A percentile compares a stretch with the other conserved stretches of the same genome.
These are phyloP conservation scores for Atherinomorus stipes DNA, from an alignment of 2,113 vertebrate species.

Conservation along the genomic window DNA sequence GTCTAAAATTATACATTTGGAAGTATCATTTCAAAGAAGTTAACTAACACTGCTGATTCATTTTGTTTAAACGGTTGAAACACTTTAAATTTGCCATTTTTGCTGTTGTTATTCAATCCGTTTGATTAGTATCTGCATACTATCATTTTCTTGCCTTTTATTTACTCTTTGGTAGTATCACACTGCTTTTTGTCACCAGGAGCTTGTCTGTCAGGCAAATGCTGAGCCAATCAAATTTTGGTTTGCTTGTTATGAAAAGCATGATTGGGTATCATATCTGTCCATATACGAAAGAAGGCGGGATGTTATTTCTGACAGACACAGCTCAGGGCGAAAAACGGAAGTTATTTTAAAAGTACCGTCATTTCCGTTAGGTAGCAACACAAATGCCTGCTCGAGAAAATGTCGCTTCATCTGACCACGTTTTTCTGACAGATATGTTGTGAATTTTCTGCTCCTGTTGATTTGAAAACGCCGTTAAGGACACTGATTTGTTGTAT, in stretches of 20 bases:
- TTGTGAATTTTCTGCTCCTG: neutral
- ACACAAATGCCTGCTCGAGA: conserved; percentile 35
- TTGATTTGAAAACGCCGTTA: neutral
- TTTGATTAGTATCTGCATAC: too few species aligned
- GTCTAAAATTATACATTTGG: too few species aligned
- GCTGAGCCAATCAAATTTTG: neutral
- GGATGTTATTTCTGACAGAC: neutral
- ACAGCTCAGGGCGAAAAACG: neutral
- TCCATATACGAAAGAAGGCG: neutral
- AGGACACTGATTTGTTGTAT: neutral
- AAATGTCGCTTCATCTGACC: conserved; percentile 10
- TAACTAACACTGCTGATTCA: too few species aligned
- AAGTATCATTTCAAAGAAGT: too few species aligned
- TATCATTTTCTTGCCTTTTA: neutral
- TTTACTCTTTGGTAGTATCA: neutral
- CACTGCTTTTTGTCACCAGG: rapidly evolving
- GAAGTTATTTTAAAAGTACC: neutral
- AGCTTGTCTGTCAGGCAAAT: neutral
- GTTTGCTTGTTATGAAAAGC: rapidly evolving
- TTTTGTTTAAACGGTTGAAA: too few species aligned
- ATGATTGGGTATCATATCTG: neutral
- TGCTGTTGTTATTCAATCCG: too few species aligned
- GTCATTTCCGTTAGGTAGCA: conserved; percentile 67
- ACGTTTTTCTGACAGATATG: conserved; percentile 62
- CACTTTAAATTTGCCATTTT: too few species aligned